phyloP scores from a whole-genome alignment of 2,113 vertebrate genomes.

The Calonectris borealis region DNA sequence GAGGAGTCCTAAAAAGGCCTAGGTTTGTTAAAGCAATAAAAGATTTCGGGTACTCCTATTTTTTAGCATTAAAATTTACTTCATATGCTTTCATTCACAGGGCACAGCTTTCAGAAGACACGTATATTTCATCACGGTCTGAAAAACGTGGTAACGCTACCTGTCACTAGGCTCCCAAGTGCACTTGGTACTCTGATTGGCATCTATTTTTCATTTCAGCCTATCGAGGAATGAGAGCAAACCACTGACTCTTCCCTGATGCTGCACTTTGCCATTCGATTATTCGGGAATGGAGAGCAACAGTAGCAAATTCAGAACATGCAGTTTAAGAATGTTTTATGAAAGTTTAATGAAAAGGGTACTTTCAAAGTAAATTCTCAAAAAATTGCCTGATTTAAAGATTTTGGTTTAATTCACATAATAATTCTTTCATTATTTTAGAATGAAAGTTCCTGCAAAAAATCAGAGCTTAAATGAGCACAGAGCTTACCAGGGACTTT shows the following conservation, averaged over 20 bases:
- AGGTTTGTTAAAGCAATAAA: background rate
- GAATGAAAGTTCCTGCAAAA: background rate
- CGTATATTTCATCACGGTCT: background rate
- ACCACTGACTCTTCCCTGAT: background rate
- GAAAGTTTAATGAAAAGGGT: background rate
- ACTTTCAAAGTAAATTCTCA: background rate
- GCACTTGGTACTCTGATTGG: background rate
- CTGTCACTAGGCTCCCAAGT: background rate
- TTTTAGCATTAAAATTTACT: background rate
- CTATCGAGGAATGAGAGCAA: background rate
- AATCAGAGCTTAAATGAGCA: background rate
- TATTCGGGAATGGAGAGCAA: background rate
- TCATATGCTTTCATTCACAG: background rate
- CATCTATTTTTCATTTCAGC: background rate
- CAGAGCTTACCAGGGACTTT: slow-evolving; percentile 37
- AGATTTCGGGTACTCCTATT: background rate
- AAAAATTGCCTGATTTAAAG: background rate
- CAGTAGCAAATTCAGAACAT: background rate
- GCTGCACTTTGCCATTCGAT: background rate
- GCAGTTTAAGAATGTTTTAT: background rate
- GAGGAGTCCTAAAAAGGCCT: background rate
- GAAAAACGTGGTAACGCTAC: background rate
- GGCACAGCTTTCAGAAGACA: background rate
- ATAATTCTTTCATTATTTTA: background rate
- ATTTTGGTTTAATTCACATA: background rate